Evolutionary conservation across 2,797 vertebrate genomes (phyloP).

Genomic region (Phoebastria nigripes): DNA sequence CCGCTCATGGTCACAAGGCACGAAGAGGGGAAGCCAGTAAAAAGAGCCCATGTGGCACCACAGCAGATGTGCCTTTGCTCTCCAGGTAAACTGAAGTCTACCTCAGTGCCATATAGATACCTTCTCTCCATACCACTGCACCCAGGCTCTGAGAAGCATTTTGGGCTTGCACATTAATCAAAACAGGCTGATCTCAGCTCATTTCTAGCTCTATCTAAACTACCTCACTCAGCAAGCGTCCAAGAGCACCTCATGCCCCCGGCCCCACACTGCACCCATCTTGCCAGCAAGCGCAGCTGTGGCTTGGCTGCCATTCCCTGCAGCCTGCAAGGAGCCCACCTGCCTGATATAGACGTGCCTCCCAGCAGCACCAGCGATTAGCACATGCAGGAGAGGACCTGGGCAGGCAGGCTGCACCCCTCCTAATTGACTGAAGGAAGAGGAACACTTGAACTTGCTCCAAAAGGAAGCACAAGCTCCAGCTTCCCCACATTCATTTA

Average conservation of each 20-base stretch:
- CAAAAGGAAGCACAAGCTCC: constrained; percentile 37
- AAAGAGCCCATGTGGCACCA: background rate
- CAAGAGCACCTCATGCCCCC: background rate
- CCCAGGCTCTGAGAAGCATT: background rate
- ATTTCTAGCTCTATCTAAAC: background rate
- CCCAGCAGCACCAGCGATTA: background rate
- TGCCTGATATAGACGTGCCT: background rate
- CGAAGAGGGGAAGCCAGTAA: background rate
- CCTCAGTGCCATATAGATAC: background rate
- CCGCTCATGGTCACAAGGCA: rapidly evolving
- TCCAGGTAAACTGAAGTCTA: background rate
- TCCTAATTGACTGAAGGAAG: constrained; percentile 16
- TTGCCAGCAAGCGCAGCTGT: background rate
- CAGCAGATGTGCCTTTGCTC: background rate
- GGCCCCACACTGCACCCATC: background rate
- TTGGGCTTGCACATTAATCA: background rate
- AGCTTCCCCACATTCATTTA: constrained; percentile 30
- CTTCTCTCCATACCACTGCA: background rate
- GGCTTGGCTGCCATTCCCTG: background rate
- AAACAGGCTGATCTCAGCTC: background rate
- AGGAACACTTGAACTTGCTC: constrained; percentile 12
- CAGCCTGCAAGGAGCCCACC: constrained; percentile 17
- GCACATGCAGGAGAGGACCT: background rate
- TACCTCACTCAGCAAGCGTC: background rate
- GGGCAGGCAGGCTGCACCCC: constrained; percentile 4